Evolutionary conservation across 2,888 invertebrate genomes (phyloP), one percentile per base, ranked within the genome.

Genomic region (Rhabditophanes sp.): DNA sequence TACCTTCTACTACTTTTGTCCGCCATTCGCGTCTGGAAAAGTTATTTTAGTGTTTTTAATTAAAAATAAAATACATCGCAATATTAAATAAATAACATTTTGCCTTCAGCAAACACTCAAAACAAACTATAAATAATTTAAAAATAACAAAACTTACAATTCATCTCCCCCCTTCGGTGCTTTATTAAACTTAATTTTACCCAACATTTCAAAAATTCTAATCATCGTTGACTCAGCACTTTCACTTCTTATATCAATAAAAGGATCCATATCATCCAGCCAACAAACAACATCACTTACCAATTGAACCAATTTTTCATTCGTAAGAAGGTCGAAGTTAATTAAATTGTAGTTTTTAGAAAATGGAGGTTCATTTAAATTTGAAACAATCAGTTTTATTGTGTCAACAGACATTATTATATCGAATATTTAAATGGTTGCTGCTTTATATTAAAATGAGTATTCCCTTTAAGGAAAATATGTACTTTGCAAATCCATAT

Each of bases 281-380:
- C 69, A n/a, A 80, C 73, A 70, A 82, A 79, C 48, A 76, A 76
- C 14, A 81, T 68, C 43, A 80, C 76, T 76, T 15, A 82, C 68
- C 42, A 80, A 71, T 66, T 73, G 82, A 14, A 84, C 66, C 37
- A 83, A 69, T 56, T 79, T 77, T 42, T 78, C 76, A 27, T 77
- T 75, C 41, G 75, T 75, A 39, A 83, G 68, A 4, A 80, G 75
- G 69, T 83, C 83, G 66, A 84, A 82, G 48, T 79, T 79, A 56
- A 84, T 80, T 41, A 83, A 68, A 60, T 81, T 82, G 57, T 77
- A 79, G 57, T 75, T 77, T 53, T 76, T 76, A 32, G 74, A 75
- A 50, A 82, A 75, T 1, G 75, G 75, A 28, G 74, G 70, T 50
- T 75, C 73, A 64, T 80, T 82, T 41, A 83, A 64, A 67, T 78